Evolutionary conservation across 35 echinoderm and acorn worm genomes (phyloP).

Genomic region (Nesometra sesokonis): DNA sequence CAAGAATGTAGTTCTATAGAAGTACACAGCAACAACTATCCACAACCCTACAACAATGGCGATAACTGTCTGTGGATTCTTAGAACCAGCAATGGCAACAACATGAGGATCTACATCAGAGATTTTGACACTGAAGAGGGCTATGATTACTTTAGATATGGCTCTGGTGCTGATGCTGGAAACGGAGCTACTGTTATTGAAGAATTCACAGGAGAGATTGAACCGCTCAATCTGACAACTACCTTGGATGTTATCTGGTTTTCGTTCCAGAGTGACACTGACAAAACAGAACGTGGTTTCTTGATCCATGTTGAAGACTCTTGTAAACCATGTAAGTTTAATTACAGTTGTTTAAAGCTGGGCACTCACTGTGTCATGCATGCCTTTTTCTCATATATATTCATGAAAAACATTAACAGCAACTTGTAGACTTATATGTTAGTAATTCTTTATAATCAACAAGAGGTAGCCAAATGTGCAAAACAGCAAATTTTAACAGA

Average conservation of each 20-base stretch:
- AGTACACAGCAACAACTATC: conserved; percentile 34
- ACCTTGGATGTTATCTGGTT: conserved; percentile 48
- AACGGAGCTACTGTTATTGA: conserved; percentile 29
- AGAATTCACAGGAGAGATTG: conserved; percentile 30
- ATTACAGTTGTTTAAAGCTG: too few species aligned
- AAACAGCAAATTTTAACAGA: too few species aligned
- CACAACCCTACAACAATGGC: conserved; percentile 42
- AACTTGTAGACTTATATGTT: too few species aligned
- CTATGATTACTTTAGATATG: conserved; percentile 58
- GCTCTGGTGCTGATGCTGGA: conserved; percentile 40
- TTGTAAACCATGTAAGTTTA: neutral
- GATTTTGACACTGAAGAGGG: conserved; percentile 59
- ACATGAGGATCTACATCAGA: conserved; percentile 54
- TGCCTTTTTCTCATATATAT: too few species aligned
- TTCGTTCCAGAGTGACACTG: conserved; percentile 18
- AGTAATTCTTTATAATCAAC: too few species aligned
- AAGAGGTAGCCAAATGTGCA: too few species aligned
- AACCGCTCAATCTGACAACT: conserved; percentile 59
- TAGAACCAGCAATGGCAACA: conserved; percentile 6
- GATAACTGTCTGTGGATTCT: conserved; percentile 74
- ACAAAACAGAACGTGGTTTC: neutral
- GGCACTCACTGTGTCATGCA: too few species aligned
- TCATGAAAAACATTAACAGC: too few species aligned
- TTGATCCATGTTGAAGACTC: neutral
- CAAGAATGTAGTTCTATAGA: neutral